Base-by-base conservation (phyloP, 2,797 vertebrate genomes). In the Notolabrus celidotus region DNA sequence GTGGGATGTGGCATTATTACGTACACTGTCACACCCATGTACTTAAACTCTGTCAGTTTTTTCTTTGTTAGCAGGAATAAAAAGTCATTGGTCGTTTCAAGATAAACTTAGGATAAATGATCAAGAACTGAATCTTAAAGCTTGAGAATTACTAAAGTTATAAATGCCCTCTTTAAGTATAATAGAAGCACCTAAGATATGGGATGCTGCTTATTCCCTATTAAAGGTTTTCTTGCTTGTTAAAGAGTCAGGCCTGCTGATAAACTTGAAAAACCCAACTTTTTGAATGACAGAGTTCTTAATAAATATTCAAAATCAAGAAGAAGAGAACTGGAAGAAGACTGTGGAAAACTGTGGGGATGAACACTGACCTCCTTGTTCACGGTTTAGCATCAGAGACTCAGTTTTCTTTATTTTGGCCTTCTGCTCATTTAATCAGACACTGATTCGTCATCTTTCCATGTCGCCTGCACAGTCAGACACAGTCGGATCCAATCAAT, bases 371-470 rank as follows among this genome's bases (percentile, higher is more conserved):
- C 57, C 33, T 61, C 62, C 74, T 79, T 85, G 80, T 87, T 84
- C 81, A 56, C 80, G 61, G 65, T 78, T 74, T 66, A 47, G 73
- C 71, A 55, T 60, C 33, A 60, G 47, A 55, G 63, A 55, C 58
- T 74, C 22, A 0, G 46, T 57, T 75, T 84, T 43, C 71, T 79
- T 76, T 53, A 53, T 61, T 68, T 71, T 75, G 62, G 72, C 29
- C 29, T 5, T 31, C 63, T 69, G 47, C 57, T 76, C 68, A 76
- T 61, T 66, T 71, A 77, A 83, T 58, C 43, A 7, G 67, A 84
- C 61, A 73, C 65, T 45, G 66, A 85, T 73, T 86, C 69, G 47
- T 85, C 74, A 76, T 86, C 57, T 84, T 84, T 81, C 60, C 81
- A 63, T 8, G 61, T 71, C 12, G 45, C 64, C 67, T 74, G 57